Conservation (phyloP, 2,113 vertebrate genomes). For the Phycodurus eques region DNA sequence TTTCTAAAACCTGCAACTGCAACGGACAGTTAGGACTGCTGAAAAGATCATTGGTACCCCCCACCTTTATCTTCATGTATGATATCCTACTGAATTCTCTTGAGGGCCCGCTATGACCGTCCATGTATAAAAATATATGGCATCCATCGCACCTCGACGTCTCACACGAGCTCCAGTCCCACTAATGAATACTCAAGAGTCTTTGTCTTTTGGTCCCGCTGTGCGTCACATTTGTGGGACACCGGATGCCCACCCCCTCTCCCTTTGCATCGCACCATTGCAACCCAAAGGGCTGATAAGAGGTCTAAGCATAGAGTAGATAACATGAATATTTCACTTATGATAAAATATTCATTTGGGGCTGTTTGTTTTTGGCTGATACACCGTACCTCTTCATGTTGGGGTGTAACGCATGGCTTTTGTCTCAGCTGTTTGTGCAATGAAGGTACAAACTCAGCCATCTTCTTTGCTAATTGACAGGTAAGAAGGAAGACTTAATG, state of each 20-base stretch:
- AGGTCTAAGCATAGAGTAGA: conserved; percentile 26
- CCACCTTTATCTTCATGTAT: background rate
- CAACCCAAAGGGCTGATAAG: conserved; percentile 26
- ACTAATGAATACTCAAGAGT: conserved; percentile 44
- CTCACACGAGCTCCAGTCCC: background rate
- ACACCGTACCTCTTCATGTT: background rate
- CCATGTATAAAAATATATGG: conserved; percentile 10
- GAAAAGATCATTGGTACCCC: too few relatives aligned
- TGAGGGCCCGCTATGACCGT: background rate
- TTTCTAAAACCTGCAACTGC: too few relatives aligned
- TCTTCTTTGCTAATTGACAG: conserved; percentile 10
- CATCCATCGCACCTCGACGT: background rate
- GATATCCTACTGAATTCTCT: background rate
- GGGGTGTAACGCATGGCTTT: too few relatives aligned
- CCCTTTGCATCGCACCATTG: conserved; percentile 12
- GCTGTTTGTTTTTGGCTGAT: conserved; percentile 22
- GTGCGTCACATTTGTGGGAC: conserved; percentile 42
- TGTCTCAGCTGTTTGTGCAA: background rate
- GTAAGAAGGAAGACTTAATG: conserved; percentile 12
- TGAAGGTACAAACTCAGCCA: too few relatives aligned
- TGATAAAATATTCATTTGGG: conserved; percentile 43
- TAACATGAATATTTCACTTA: conserved; percentile 37
- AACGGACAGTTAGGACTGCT: too few relatives aligned
- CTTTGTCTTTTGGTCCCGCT: conserved; percentile 28
- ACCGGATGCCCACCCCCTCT: conserved; percentile 5